phyloP scores from a whole-genome alignment of 2,888 invertebrate genomes.

The Sclerodermus sp. region DNA sequence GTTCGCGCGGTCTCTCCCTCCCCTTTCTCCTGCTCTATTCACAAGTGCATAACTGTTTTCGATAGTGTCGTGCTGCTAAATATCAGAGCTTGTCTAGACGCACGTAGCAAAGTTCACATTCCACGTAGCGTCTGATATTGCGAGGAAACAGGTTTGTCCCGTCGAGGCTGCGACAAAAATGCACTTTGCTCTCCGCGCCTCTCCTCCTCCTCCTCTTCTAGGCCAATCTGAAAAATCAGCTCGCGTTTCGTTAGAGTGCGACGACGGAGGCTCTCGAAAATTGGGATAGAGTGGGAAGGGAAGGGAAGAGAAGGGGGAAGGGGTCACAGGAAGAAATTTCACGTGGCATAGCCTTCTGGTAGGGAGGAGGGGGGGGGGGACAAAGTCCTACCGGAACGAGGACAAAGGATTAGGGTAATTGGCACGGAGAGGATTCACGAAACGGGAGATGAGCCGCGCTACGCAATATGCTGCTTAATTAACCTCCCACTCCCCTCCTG shows the following conservation, averaged over 20 bases:
- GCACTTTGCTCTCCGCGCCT: too few species aligned
- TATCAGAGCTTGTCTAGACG: neutral
- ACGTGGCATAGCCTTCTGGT: too few species aligned
- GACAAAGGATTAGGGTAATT: too few species aligned
- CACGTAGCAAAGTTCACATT: neutral
- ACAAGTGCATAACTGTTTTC: neutral
- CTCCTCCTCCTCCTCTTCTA: too few species aligned
- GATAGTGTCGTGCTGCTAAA: neutral
- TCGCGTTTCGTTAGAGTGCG: neutral
- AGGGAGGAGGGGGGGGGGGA: too few species aligned
- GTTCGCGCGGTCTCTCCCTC: neutral
- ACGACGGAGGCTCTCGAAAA: conserved; percentile 10
- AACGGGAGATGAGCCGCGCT: neutral
- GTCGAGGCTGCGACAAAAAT: too few species aligned
- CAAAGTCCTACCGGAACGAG: too few species aligned
- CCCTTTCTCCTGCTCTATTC: neutral
- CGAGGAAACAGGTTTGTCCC: too few species aligned
- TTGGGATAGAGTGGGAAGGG: conserved; percentile 1
- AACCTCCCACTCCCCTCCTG: conserved; percentile 14
- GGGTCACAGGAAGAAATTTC: too few species aligned
- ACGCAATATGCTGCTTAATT: conserved; percentile 22
- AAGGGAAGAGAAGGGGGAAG: conserved; percentile 4
- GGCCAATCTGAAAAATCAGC: neutral
- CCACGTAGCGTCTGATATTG: neutral
- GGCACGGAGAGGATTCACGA: too few species aligned